A percentile compares a stretch with the other conserved stretches of the same genome.
Evolutionary conservation across 2,888 invertebrate species (phyloP).

Genomic region (Drosophila cyrtoloma): DNA sequence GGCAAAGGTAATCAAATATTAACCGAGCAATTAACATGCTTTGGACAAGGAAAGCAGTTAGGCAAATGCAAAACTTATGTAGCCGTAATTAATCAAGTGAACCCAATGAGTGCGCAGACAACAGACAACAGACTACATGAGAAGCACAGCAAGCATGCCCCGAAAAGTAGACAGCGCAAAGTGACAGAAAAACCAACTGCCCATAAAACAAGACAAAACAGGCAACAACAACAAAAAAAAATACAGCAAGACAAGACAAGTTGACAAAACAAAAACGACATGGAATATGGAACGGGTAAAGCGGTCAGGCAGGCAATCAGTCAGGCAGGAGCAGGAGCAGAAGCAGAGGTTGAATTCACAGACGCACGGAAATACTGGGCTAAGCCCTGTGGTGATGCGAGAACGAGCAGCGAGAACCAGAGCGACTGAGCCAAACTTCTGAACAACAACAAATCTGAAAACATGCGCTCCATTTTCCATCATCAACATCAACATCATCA

Average conservation of each 20-base stretch:
- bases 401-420: conserved; percentile 7
- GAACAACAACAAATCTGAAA: conserved; percentile 55
- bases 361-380: conserved; percentile 64
- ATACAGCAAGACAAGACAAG: conserved; percentile 29
- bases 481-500: conserved; percentile 34
- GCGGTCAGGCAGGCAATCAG: conserved; percentile 18
- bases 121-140: conserved; percentile 3
- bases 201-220: conserved; percentile 60
- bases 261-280: conserved; percentile 51
- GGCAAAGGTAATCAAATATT: conserved; percentile 56
- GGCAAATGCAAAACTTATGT: conserved; percentile 51
- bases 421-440: conserved; percentile 25
- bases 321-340: conserved; percentile 21
- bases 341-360: conserved; percentile 17
- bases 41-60: conserved; percentile 36
- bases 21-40: conserved; percentile 51
- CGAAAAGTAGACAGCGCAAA: conserved; percentile 45
- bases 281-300: conserved; percentile 32
- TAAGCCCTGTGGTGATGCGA: conserved; percentile 45
- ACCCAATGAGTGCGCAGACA: conserved; percentile 38
- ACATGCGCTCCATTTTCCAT: conserved; percentile 56
- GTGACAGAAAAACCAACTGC: conserved; percentile 44
- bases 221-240: conserved; percentile 15
- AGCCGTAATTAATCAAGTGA: conserved; percentile 61
- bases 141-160: conserved; percentile 5